Evolutionary conservation across 2,797 vertebrate genomes (phyloP).

Genomic region (Chrysocyon brachyurus): DNA sequence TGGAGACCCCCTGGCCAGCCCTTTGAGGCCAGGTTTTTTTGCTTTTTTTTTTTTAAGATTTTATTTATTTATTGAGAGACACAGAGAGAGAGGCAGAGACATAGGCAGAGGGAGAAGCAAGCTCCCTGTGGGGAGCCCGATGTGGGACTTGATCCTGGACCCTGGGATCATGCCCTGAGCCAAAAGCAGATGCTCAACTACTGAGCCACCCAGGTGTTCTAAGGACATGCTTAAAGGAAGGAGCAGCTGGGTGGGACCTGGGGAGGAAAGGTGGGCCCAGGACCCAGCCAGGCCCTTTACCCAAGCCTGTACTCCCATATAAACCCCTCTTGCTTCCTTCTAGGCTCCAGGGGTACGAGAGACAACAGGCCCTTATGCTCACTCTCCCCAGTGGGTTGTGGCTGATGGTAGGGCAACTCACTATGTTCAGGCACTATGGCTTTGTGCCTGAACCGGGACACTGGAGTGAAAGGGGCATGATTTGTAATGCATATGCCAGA

Average conservation of each 20-base stretch:
- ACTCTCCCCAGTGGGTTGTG: background rate
- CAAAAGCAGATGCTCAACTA: too few relatives aligned
- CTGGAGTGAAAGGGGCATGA: background rate
- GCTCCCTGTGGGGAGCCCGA: too few relatives aligned
- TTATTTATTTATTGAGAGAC: too few relatives aligned
- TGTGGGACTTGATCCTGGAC: too few relatives aligned
- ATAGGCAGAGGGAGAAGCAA: too few relatives aligned
- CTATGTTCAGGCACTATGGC: background rate
- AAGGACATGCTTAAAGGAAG: background rate
- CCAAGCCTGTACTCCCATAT: too few relatives aligned
- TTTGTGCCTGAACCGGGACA: background rate
- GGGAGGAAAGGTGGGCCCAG: background rate
- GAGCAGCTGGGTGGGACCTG: background rate
- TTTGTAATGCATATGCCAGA: background rate
- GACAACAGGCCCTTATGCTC: background rate
- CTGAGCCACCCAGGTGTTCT: too few relatives aligned
- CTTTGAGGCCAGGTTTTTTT: background rate
- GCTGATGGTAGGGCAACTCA: background rate
- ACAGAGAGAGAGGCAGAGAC: too few relatives aligned
- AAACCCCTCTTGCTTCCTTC: background rate
- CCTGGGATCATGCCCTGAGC: too few relatives aligned
- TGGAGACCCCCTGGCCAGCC: background rate
- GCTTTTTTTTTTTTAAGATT: too few relatives aligned
- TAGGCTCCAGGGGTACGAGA: background rate
- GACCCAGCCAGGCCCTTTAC: background rate